A percentile compares a stretch with the other conserved stretches of the same genome.
These are phyloP conservation scores for Vanessa tameamea DNA, from an alignment of 1,140 invertebrate genomes.

Conservation along the genomic window DNA sequence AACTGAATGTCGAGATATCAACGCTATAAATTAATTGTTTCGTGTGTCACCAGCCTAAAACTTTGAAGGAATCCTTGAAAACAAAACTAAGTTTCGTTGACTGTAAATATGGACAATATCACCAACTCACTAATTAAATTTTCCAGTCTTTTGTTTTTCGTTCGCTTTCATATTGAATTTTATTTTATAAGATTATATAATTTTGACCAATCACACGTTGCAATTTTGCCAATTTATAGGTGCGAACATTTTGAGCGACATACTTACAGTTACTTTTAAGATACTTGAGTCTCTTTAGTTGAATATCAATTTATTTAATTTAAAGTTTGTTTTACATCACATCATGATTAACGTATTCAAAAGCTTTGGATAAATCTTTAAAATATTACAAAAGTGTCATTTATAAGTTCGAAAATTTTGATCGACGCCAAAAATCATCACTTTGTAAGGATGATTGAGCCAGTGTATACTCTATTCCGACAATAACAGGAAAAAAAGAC, in stretches of 20 bases:
- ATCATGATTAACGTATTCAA: too few relatives aligned
- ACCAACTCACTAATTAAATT: slow-evolving; percentile 38
- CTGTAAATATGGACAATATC: slow-evolving; percentile 36
- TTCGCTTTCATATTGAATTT: not conserved
- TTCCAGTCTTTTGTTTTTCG: slow-evolving; percentile 21
- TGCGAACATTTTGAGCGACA: slow-evolving; percentile 19
- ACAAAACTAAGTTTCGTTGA: slow-evolving; percentile 35
- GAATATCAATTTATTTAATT: too few relatives aligned
- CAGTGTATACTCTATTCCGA: too few relatives aligned
- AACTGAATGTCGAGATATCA: not conserved
- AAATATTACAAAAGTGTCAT: too few relatives aligned
- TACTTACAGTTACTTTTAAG: too few relatives aligned
- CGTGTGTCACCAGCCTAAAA: slow-evolving; percentile 24
- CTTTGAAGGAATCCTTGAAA: slow-evolving; percentile 35
- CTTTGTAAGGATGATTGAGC: too few relatives aligned
- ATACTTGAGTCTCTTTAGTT: too few relatives aligned
- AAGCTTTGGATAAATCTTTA: too few relatives aligned
- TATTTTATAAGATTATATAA: not conserved
- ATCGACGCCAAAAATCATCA: too few relatives aligned
- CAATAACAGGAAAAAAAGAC: too few relatives aligned
- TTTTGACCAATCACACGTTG: slow-evolving; percentile 20
- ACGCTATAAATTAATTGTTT: not conserved
- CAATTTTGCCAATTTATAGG: slow-evolving; percentile 27
- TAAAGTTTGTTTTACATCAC: too few relatives aligned
- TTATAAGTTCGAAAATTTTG: too few relatives aligned